Conservation (phyloP, 1,140 invertebrate genomes). For the Lepidurus couesii region DNA sequence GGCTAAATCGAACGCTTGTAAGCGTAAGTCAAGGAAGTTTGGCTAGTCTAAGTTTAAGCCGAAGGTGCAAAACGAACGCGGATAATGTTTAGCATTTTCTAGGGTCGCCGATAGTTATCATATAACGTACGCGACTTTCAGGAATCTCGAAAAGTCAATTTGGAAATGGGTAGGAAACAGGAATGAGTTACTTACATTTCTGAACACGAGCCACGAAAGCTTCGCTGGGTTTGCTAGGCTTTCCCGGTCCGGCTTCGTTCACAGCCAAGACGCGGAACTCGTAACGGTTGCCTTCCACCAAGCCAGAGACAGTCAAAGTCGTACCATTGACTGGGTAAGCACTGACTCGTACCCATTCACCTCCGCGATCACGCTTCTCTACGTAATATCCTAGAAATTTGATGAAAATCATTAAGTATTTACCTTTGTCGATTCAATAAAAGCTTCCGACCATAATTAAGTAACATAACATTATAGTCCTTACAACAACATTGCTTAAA, state of each 20-base stretch:
- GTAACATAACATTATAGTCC: neutral
- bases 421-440: neutral
- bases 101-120: neutral
- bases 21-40: no score
- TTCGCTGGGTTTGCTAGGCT: constrained; percentile 89
- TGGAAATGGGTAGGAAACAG: neutral
- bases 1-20: no score
- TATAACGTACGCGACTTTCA: neutral
- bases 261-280: constrained; percentile 91
- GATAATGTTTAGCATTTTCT: no score
- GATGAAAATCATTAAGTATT: constrained; percentile 36
- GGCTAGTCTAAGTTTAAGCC: no score
- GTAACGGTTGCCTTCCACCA: constrained; percentile 83
- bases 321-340: constrained; percentile 87
- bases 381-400: constrained; percentile 67
- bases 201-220: constrained; percentile 84
- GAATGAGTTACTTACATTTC: constrained; percentile 57
- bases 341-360: constrained; percentile 90
- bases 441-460: neutral
- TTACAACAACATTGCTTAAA: constrained; percentile 13
- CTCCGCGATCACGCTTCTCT: constrained; percentile 88
- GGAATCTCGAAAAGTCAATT: neutral
- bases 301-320: constrained; percentile 82
- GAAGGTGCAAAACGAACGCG: no score
- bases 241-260: constrained; percentile 91